These are phyloP conservation scores for Trisateles emortualis DNA, from an alignment of 2,888 invertebrate species.

Conservation along the genomic window DNA sequence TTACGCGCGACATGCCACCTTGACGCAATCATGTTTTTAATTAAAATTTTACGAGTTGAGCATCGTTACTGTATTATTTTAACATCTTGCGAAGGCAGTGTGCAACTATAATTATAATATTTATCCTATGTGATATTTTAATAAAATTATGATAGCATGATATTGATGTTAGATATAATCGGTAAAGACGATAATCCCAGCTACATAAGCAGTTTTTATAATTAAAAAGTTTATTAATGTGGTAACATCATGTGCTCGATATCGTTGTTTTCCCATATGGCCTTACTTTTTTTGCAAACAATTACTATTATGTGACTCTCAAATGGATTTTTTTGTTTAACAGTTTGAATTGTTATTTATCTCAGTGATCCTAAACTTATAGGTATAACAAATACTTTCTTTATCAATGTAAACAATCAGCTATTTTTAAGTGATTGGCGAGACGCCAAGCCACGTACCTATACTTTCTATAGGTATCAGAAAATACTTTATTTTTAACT, in stretches of 20 bases:
- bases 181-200: too few species aligned
- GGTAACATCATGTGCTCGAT: constrained; percentile 1
- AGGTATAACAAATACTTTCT: constrained; percentile 55
- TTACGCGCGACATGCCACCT: not conserved
- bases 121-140: too few species aligned
- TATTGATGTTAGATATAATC: too few species aligned
- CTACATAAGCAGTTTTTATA: too few species aligned
- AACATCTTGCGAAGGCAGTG: constrained; percentile 1
- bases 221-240: constrained; percentile 2
- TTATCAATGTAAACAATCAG: constrained; percentile 56
- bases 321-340: constrained; percentile 2
- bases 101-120: not conserved
- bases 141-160: too few species aligned
- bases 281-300: constrained; percentile 55
- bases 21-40: constrained; percentile 31
- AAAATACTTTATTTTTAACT: constrained; percentile 30
- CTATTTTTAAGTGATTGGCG: constrained; percentile 48
- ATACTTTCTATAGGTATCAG: constrained; percentile 38
- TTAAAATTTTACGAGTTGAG: constrained; percentile 38
- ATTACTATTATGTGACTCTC: constrained; percentile 47
- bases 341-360: constrained; percentile 22
- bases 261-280: constrained; percentile 26
- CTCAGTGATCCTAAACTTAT: constrained; percentile 44
- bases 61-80: constrained; percentile 10
- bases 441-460: constrained; percentile 39